These are phyloP conservation scores for Hedychridium roseum DNA, from an alignment of 2,888 invertebrate species.

Conservation along the genomic window DNA sequence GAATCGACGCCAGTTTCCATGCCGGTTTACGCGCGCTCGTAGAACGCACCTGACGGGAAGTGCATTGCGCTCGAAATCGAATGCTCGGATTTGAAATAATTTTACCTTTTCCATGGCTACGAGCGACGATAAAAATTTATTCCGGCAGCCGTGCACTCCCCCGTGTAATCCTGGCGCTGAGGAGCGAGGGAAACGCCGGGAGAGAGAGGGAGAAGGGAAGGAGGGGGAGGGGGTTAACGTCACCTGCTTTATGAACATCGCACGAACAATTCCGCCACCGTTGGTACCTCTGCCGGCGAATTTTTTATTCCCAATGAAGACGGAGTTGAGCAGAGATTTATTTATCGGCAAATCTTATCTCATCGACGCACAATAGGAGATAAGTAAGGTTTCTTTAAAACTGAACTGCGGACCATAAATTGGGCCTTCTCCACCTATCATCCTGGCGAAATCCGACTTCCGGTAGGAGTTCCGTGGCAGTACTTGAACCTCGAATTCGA, in stretches of 20 bases:
- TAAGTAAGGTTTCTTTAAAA: neutral
- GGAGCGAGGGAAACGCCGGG: too few species aligned
- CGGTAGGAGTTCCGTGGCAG: neutral
- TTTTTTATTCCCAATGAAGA: too few species aligned
- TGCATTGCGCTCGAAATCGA: slow-evolving; percentile 21
- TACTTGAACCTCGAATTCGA: too few species aligned
- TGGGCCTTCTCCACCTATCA: neutral
- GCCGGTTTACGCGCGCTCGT: slow-evolving; percentile 17
- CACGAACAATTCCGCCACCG: too few species aligned
- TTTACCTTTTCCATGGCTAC: neutral
- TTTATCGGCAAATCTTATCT: neutral
- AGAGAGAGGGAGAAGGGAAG: too few species aligned
- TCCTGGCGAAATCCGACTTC: neutral
- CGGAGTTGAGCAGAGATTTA: neutral
- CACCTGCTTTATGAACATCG: too few species aligned
- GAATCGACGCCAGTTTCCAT: neutral
- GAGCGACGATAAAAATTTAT: slow-evolving; percentile 7
- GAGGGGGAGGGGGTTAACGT: too few species aligned
- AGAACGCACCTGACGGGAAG: slow-evolving; percentile 31
- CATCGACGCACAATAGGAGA: neutral
- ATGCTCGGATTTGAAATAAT: slow-evolving; percentile 22
- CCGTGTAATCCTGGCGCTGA: too few species aligned
- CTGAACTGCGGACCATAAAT: neutral
- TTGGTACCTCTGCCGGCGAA: too few species aligned
- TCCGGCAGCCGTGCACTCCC: too few species aligned